Evolutionary conservation across 1,140 invertebrate genomes (phyloP), one percentile per base, ranked within the genome.

Genomic region (Drosophila gunungcola): DNA sequence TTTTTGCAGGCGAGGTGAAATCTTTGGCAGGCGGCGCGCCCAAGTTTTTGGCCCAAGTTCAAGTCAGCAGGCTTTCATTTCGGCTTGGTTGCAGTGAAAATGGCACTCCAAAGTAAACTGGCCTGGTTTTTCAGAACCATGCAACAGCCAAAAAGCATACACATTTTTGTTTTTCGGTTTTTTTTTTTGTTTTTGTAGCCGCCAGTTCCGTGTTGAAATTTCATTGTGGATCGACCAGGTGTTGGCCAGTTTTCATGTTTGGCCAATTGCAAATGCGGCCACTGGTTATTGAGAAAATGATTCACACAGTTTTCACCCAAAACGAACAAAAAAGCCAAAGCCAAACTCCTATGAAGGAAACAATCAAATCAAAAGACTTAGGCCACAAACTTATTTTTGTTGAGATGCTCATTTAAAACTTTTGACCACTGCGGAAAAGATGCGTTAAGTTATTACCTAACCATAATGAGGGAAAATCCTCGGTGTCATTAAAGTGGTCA

Each of bases 391-490:
- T 84, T 43, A n/a, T n/a, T 48, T 65, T 39, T 63, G 12, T 55
- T 45, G 4, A 9, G 16, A 36, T 45, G 16, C 51, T 56, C 10
- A 54, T 32, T 76, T 43, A 52, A 55, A 49, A 16, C 38, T 29
- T 29, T 21, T 60, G 41, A 55, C 53, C 64, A 74, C 36, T 5
- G 5, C 41, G 45, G 61, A 43, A 45, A 25, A 39, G 32, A 49
- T 45, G 42, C 53, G 70, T 74, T 82, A 77, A 56, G 62, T 78
- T 77, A 78, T 58, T 57, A 52, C 3, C 34, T 21, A n/a, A 34
- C 51, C 49, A 43, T 88, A 86, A 88, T 86, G 80, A 76, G 83
- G 51, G 84, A 88, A 88, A 88, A 88, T 83, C 51, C 55, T 64
- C 69, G 43, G 51, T 67, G 52, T 46, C 52, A 61, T 83, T 62